Evolutionary conservation across 2,797 vertebrate genomes (phyloP).

Genomic region (Echeneis naucrates): DNA sequence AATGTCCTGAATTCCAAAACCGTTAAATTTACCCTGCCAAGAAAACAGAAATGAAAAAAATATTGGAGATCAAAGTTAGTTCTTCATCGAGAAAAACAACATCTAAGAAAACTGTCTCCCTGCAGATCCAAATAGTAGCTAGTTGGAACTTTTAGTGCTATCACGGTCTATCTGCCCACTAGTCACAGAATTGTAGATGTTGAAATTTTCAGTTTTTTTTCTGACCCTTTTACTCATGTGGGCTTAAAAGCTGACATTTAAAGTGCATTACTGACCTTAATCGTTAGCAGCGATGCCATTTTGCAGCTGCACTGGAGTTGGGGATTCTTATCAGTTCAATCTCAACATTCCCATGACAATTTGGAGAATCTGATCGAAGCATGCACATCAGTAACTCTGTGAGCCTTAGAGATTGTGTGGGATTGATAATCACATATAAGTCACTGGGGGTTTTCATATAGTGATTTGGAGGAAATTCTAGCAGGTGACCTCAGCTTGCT

Average conservation of each 20-base stretch:
- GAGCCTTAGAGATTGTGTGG: background rate
- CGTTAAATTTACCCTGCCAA: background rate
- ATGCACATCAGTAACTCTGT: background rate
- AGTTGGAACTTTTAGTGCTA: background rate
- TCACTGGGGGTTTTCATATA: background rate
- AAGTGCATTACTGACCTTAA: background rate
- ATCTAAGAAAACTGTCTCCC: background rate
- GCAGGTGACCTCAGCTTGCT: background rate
- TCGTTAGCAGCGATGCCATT: background rate
- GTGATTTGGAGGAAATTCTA: background rate
- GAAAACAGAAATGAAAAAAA: background rate
- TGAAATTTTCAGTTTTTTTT: background rate
- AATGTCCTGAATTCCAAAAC: background rate
- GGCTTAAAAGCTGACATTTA: background rate
- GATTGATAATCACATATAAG: background rate
- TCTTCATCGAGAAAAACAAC: too few relatives aligned
- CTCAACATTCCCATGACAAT: background rate
- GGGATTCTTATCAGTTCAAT: background rate
- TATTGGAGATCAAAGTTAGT: background rate
- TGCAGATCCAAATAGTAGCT: too few relatives aligned
- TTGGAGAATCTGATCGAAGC: background rate
- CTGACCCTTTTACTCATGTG: background rate
- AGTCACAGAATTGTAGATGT: background rate
- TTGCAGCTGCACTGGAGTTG: background rate
- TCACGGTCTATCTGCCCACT: background rate